These are phyloP conservation scores for Lithophane semibrunnea DNA, from an alignment of 2,888 invertebrate genomes.

Conservation along the genomic window DNA sequence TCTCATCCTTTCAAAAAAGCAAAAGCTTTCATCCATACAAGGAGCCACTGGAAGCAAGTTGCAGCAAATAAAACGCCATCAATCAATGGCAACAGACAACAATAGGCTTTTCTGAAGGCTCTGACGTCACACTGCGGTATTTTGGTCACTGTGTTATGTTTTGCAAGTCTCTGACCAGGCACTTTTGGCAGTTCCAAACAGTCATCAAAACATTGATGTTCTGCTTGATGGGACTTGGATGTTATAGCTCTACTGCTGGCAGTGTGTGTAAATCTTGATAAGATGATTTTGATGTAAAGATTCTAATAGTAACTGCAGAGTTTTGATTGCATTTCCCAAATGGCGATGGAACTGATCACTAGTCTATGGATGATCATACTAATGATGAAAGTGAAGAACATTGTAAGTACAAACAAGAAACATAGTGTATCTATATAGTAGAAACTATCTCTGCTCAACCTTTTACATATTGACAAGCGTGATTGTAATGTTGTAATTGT, in stretches of 20 bases:
- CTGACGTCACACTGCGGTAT: constrained; percentile 79
- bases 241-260: background rate
- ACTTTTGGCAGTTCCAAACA: constrained; percentile 13
- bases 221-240: background rate
- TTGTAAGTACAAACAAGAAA: background rate
- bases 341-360: background rate
- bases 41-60: constrained; percentile 50
- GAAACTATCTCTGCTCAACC: too few relatives aligned
- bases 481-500: background rate
- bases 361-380: background rate
- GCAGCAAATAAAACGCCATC: constrained; percentile 57
- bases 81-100: constrained; percentile 62
- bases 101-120: constrained; percentile 76
- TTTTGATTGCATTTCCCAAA: background rate
- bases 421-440: background rate
- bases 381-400: background rate
- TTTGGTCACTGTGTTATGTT: constrained; percentile 56
- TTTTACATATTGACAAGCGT: background rate
- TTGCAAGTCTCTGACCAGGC: constrained; percentile 34
- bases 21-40: constrained; percentile 20
- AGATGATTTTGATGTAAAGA: background rate
- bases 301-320: background rate
- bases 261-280: background rate
- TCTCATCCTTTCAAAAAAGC: background rate
- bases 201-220: constrained; percentile 29